Percentiles rank a stretch among this genome's conserved stretches.
phyloP scores from a whole-genome alignment of 2,888 invertebrate genomes.

The Clanis bilineata region DNA sequence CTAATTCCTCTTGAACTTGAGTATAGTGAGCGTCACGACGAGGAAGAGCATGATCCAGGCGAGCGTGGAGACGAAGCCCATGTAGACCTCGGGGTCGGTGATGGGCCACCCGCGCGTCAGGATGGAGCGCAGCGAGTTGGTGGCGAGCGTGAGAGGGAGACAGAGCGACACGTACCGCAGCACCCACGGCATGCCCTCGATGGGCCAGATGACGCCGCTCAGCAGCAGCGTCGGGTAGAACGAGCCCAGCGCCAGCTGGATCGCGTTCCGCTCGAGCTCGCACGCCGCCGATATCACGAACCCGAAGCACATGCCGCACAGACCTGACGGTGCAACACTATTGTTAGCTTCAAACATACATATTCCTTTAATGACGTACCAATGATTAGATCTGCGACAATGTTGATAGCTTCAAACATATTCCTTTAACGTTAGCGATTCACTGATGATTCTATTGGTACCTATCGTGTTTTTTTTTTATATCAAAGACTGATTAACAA shows the following conservation, averaged over 20 bases:
- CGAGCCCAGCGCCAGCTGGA: constrained; percentile 95
- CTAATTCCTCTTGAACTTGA: constrained; percentile 91
- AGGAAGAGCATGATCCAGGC: constrained; percentile 93
- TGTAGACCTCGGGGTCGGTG: constrained; percentile 90
- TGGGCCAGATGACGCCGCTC: constrained; percentile 98
- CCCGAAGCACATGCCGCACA: constrained; percentile 98
- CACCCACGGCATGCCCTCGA: constrained; percentile 95
- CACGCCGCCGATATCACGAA: constrained; percentile 96
- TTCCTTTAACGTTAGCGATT: no score
- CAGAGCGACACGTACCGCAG: constrained; percentile 91
- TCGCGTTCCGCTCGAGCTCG: constrained; percentile 95
- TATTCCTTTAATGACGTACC: no score
- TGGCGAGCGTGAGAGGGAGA: constrained; percentile 94
- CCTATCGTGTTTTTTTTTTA: no score
- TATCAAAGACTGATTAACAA: no score
- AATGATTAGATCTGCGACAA: no score
- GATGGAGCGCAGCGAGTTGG: constrained; percentile 93
- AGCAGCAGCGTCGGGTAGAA: constrained; percentile 96
- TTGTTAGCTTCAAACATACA: no score
- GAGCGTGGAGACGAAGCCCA: constrained; percentile 92
- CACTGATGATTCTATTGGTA: no score
- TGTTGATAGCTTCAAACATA: no score
- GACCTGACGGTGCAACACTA: constrained; percentile 78
- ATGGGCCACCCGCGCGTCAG: constrained; percentile 94
- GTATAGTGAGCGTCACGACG: constrained; percentile 89